Conservation (phyloP, 2,888 invertebrate species). For the Brachylomia viminalis region DNA sequence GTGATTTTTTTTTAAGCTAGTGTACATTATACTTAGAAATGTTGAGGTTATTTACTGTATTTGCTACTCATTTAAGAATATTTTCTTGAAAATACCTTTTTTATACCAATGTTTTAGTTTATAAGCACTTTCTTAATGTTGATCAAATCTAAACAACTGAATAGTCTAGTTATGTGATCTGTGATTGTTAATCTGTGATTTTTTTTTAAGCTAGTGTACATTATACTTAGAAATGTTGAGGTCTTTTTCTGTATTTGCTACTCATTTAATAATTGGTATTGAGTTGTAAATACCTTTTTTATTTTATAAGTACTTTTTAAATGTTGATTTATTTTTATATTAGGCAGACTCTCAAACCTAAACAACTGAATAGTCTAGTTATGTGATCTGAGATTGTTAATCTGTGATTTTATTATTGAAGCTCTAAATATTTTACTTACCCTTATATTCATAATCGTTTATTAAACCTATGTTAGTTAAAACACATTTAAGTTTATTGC, state of each 20-base stretch:
- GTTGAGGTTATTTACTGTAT: no score
- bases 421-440: slow-evolving; percentile 21
- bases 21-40: no score
- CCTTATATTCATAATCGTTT: slow-evolving; percentile 22
- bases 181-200: no score
- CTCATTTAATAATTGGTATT: slow-evolving; percentile 23
- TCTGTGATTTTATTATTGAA: slow-evolving; percentile 11
- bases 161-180: no score
- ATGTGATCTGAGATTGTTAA: neutral
- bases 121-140: no score
- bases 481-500: slow-evolving; percentile 26
- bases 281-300: slow-evolving; percentile 15
- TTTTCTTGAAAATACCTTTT: no score
- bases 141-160: no score
- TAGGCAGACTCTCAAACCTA: neutral
- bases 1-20: no score
- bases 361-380: no score
- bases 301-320: slow-evolving; percentile 22
- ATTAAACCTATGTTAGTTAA: slow-evolving; percentile 25
- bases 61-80: no score
- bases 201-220: no score
- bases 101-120: no score
- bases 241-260: slow-evolving; percentile 21
- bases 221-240: slow-evolving; percentile 7
- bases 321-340: slow-evolving; percentile 17